Conservation (phyloP, 92 coral and sea anemone species). For the Desmophyllum pertusum region DNA sequence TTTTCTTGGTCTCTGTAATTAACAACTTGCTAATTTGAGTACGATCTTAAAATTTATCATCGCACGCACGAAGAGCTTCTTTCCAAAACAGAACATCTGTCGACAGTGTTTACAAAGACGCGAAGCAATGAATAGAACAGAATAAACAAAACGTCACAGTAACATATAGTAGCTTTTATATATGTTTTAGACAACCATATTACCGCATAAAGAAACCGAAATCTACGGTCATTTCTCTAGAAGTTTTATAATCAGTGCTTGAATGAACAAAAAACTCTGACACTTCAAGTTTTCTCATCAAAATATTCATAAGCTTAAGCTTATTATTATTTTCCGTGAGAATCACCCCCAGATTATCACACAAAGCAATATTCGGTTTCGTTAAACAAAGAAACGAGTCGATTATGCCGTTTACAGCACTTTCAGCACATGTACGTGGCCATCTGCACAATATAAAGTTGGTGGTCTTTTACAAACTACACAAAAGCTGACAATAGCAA, state of each 20-base stretch:
- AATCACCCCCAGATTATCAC: background rate
- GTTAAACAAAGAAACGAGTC: slow-evolving; percentile 11
- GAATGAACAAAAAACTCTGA: too few species aligned
- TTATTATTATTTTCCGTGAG: background rate
- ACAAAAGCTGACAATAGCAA: background rate
- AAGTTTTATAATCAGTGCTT: too few species aligned
- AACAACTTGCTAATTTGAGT: slow-evolving; percentile 24
- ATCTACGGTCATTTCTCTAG: too few species aligned
- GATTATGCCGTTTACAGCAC: background rate
- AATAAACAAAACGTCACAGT: background rate
- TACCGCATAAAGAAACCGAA: too few species aligned
- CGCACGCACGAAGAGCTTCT: background rate
- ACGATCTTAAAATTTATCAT: background rate
- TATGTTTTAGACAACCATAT: background rate
- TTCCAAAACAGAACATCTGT: background rate
- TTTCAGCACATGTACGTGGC: background rate
- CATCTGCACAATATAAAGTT: background rate
- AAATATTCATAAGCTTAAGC: too few species aligned
- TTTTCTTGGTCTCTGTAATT: slow-evolving; percentile 16
- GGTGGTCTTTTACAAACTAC: background rate
- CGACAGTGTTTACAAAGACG: background rate
- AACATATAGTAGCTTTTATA: background rate
- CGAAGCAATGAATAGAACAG: background rate
- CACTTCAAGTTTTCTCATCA: too few species aligned
- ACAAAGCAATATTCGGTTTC: background rate